phyloP scores from a whole-genome alignment of 2,797 vertebrate species.

The Caiman crocodilus region DNA sequence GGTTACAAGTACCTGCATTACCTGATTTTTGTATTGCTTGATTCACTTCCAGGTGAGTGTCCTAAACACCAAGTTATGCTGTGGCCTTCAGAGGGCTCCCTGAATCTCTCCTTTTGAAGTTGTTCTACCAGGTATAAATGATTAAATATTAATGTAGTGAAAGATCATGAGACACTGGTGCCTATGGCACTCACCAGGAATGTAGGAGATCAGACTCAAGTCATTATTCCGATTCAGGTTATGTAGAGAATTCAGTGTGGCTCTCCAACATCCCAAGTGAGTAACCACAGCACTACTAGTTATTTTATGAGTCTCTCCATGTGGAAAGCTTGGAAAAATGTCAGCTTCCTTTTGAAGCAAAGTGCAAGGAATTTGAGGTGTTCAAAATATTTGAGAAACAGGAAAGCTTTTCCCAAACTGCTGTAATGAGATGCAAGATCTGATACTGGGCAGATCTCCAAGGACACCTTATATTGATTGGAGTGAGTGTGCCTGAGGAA shows the following conservation, averaged over 20 bases:
- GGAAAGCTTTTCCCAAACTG: neutral
- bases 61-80: too few species aligned
- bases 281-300: neutral
- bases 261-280: neutral
- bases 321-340: neutral
- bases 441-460: neutral
- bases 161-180: too few species aligned
- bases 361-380: neutral
- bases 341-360: neutral
- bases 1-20: too few species aligned
- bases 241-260: neutral
- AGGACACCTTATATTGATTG: neutral
- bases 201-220: too few species aligned
- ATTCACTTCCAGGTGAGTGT: too few species aligned
- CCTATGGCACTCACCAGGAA: too few species aligned
- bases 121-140: too few species aligned
- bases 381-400: neutral
- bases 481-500: neutral
- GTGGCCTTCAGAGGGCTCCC: too few species aligned
- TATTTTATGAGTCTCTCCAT: neutral
- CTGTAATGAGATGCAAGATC: neutral
- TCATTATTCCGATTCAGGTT: too few species aligned
- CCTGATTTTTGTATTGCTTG: too few species aligned
- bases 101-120: too few species aligned
- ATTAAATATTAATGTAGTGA: too few species aligned